Evolutionary conservation across 2,888 invertebrate species (phyloP), one percentile per base, ranked within the genome.

Genomic region (Sesia bembeciformis): DNA sequence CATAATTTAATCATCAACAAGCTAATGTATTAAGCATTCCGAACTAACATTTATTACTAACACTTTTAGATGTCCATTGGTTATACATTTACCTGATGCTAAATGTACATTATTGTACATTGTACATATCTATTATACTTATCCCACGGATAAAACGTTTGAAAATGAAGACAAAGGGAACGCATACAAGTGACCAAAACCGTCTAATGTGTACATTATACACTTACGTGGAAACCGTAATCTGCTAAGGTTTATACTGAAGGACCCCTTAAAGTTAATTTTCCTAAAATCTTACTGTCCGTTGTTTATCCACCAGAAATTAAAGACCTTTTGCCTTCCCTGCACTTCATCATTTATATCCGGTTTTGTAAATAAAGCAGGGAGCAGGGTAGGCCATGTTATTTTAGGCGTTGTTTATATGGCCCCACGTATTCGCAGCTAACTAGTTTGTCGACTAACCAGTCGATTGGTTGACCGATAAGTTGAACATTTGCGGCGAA

Each of bases 261-360:
- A 83, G 83, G 80, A 71, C 71, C 76, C 76, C 81, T 80, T 81
- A 79, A 77, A 84, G 84, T 83, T 86, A 85, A 87, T 85, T 86
- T 86, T 83, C 82, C 77, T 86, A 84, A 86, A 84, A 84, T 84
- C 85, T 82, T 83, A 83, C 78, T 74, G 77, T 78, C 68, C 72
- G 72, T 68, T 72, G 70, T 74, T 68, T 63, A 59, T 65, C 60
- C 57, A 56, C 81, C 69, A 66, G 49, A 53, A 54, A 58, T 43
- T 51, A 39, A 55, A 57, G 74, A 74, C 8, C 74, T 55, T 61
- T 60, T 52, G 57, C 58, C 57, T 58, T 60, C 59, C 60, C 58
- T 54, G 57, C 53, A 23, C 42, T 57, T 51, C 62, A 59, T 57
- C 57, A 57, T 54, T 49, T 56, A 52, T 53, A 55, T 54, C 54